Evolutionary conservation across 1,140 invertebrate genomes (phyloP).

Genomic region (Piezodorus guildinii): DNA sequence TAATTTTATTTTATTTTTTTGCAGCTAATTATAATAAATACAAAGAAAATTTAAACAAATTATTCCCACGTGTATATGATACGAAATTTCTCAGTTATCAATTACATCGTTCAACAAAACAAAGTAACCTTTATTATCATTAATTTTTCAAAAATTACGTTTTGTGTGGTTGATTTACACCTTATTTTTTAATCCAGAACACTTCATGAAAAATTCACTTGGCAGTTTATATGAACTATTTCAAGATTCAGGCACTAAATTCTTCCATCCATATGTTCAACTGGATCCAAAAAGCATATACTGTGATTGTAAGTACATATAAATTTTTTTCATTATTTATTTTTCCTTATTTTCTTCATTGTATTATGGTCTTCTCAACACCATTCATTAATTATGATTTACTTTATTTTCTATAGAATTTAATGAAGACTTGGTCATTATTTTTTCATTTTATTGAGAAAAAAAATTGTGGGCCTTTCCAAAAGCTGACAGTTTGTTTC

Average conservation of each 20-base stretch:
- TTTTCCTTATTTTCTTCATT: too few relatives aligned
- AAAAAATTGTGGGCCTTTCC: too few relatives aligned
- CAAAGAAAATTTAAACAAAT: constrained; percentile 45
- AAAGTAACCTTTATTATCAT: not conserved
- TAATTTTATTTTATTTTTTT: constrained; percentile 1
- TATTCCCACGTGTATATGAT: constrained; percentile 58
- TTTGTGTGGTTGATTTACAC: too few relatives aligned
- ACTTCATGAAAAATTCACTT: constrained; percentile 4
- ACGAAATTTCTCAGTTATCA: constrained; percentile 55
- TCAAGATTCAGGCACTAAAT: constrained; percentile 7
- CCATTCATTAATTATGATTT: too few relatives aligned
- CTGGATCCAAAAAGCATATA: constrained; percentile 44
- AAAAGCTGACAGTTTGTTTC: too few relatives aligned
- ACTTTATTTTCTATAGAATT: too few relatives aligned
- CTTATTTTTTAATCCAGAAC: too few relatives aligned
- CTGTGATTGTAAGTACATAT: constrained; percentile 34
- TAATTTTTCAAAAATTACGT: too few relatives aligned
- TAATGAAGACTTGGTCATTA: too few relatives aligned
- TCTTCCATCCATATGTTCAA: not conserved
- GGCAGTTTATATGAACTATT: constrained; percentile 3
- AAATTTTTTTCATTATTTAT: not conserved
- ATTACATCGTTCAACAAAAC: constrained; percentile 29
- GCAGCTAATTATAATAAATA: constrained; percentile 35
- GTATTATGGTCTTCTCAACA: too few relatives aligned
- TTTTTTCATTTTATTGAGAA: too few relatives aligned